Percentiles rank a stretch among this genome's conserved stretches.
phyloP scores from a whole-genome alignment of 2,797 vertebrate genomes.

The Antrozous pallidus region DNA sequence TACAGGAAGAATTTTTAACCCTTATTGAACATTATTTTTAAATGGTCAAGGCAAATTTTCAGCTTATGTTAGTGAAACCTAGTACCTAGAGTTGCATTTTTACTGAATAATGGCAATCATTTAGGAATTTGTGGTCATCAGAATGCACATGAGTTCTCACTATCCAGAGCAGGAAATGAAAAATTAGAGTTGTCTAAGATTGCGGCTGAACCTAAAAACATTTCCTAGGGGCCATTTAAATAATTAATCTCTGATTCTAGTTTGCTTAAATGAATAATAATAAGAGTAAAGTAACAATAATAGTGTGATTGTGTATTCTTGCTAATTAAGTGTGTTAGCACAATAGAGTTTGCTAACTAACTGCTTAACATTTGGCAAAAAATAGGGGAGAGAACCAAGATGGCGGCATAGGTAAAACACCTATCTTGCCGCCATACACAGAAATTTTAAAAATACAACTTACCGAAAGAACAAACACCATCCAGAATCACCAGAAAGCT shows the following conservation, averaged over 20 bases:
- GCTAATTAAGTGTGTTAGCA: neutral
- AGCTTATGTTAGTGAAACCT: neutral
- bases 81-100: neutral
- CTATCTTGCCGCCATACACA: no score
- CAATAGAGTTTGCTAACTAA: neutral
- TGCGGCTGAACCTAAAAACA: neutral
- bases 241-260: neutral
- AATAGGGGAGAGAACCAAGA: no score
- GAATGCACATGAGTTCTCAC: neutral
- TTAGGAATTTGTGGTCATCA: neutral
- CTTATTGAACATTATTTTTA: constrained; percentile 23
- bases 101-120: neutral
- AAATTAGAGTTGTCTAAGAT: constrained; percentile 22
- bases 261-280: neutral
- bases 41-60: constrained; percentile 32
- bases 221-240: neutral
- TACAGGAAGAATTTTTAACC: constrained; percentile 10
- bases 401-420: no score
- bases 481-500: no score
- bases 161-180: neutral
- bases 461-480: no score
- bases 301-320: neutral
- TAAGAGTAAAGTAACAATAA: neutral
- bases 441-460: no score
- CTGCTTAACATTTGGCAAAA: neutral